phyloP scores from a whole-genome alignment of 2,113 vertebrate genomes.

The Eurypyga helias region DNA sequence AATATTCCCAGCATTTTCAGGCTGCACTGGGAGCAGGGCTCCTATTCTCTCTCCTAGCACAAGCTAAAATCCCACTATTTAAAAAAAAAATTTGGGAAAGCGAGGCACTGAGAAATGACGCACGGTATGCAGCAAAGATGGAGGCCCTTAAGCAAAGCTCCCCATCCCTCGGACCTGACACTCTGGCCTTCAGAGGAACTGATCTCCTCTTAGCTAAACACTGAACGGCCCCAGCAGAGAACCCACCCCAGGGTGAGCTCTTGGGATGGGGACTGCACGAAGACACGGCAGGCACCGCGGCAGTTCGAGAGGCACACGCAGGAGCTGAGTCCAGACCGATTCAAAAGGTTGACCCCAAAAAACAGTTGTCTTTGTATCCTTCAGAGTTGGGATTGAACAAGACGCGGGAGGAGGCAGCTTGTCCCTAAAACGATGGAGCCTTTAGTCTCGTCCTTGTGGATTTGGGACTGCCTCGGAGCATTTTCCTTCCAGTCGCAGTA shows the following conservation, averaged over 20 bases:
- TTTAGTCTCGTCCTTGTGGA: background rate
- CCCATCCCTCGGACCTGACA: background rate
- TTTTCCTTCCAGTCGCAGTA: background rate
- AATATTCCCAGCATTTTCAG: background rate
- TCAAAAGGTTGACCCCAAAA: background rate
- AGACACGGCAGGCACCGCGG: background rate
- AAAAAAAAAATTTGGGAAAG: background rate
- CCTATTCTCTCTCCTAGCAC: background rate
- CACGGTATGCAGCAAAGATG: background rate
- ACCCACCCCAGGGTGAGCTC: background rate
- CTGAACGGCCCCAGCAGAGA: background rate
- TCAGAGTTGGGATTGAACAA: background rate
- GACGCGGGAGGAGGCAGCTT: background rate
- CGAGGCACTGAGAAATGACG: constrained; percentile 28
- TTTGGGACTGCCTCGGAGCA: background rate
- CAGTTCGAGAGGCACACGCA: constrained; percentile 8
- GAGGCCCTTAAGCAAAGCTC: background rate
- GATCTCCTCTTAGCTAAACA: background rate
- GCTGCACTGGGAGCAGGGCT: background rate
- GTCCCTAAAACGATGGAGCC: background rate
- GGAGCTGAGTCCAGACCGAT: background rate
- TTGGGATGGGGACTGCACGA: background rate
- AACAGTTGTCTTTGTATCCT: background rate
- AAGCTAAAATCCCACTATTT: background rate
- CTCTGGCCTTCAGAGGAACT: background rate